phyloP scores from a whole-genome alignment of 2,888 invertebrate genomes.

The Cantharis lateralis region DNA sequence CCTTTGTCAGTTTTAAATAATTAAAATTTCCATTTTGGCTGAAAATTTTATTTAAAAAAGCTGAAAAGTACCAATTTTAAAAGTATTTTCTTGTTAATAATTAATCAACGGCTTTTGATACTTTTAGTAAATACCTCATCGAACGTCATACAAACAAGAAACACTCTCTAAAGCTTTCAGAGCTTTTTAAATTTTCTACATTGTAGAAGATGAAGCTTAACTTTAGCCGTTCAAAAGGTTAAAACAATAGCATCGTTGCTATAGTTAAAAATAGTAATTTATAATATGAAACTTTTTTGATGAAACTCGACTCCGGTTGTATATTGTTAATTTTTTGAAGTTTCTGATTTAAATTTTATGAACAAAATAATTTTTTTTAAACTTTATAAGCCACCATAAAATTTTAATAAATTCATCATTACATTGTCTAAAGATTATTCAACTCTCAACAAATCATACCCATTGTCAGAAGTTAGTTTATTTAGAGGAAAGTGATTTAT shows the following conservation, averaged over 20 bases:
- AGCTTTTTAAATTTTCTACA: slow-evolving; percentile 20
- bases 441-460: background rate
- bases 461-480: background rate
- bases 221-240: slow-evolving; percentile 11
- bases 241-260: slow-evolving; percentile 33
- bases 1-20: background rate
- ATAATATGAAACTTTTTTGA: background rate
- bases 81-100: slow-evolving; percentile 2
- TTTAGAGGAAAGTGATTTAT: background rate
- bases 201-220: slow-evolving; percentile 16
- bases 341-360: background rate
- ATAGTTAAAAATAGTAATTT: slow-evolving; percentile 36
- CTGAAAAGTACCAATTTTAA: background rate
- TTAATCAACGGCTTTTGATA: slow-evolving; percentile 6
- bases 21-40: background rate
- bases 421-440: background rate
- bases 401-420: background rate
- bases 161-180: slow-evolving; percentile 9
- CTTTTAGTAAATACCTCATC: slow-evolving; percentile 4
- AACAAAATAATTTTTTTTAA: background rate
- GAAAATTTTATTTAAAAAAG: background rate
- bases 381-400: background rate
- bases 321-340: background rate
- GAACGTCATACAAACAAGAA: slow-evolving; percentile 15
- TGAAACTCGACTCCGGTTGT: background rate